A percentile compares a stretch with the other conserved stretches of the same genome.
phyloP scores from a whole-genome alignment of 1,140 invertebrate genomes.

The Plectus sambesii region DNA sequence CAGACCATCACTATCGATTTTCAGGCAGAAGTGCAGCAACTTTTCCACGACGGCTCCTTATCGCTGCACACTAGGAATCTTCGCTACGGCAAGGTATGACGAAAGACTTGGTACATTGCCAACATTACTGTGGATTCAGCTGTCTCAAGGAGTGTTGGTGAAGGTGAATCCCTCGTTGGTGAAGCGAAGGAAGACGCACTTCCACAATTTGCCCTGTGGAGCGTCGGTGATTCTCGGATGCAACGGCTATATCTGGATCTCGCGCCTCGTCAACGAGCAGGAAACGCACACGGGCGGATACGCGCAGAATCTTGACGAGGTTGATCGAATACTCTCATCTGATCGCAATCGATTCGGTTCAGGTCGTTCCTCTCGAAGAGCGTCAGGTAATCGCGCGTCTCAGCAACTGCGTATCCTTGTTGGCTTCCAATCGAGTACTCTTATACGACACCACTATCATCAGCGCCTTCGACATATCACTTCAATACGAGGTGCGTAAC shows the following conservation, averaged over 20 bases:
- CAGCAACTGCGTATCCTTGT: constrained; percentile 72
- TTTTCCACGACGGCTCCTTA: constrained; percentile 76
- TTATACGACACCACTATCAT: constrained; percentile 81
- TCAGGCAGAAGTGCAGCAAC: constrained; percentile 76
- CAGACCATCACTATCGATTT: constrained; percentile 7
- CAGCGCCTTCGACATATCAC: constrained; percentile 77
- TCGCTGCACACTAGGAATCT: constrained; percentile 87
- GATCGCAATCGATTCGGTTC: too few species aligned
- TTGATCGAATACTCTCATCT: constrained; percentile 4
- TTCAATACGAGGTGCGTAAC: constrained; percentile 60
- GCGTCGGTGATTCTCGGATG: constrained; percentile 75
- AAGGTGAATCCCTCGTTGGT: constrained; percentile 84
- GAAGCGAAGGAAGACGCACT: constrained; percentile 85
- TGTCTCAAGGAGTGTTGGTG: constrained; percentile 73
- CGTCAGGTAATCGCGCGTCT: constrained; percentile 71
- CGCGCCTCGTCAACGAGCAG: constrained; percentile 55
- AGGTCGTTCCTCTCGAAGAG: constrained; percentile 60
- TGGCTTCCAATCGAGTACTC: constrained; percentile 72
- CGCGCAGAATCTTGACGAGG: constrained; percentile 60
- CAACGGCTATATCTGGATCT: constrained; percentile 93
- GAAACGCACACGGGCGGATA: constrained; percentile 66
- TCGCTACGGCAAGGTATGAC: constrained; percentile 98
- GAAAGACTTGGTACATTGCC: constrained; percentile 44
- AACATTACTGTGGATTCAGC: constrained; percentile 46
- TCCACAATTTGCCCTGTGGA: constrained; percentile 80